Conservation (phyloP, 1,140 invertebrate genomes). For the Drosophila fuyamai region DNA sequence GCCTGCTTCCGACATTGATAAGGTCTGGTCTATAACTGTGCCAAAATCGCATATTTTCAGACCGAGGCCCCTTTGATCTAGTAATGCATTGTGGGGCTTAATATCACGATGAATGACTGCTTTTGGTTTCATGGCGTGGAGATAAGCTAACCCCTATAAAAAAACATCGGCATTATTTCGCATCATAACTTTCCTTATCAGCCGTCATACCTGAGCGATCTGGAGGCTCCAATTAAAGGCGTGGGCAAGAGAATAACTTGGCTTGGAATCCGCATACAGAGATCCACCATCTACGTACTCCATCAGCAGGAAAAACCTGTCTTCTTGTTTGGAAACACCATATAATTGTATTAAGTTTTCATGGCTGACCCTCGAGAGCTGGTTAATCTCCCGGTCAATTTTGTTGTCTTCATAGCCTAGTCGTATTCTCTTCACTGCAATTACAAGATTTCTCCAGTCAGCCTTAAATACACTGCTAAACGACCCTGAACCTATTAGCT, state of each 20-base stretch:
- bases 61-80: slow-evolving; percentile 92
- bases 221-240: slow-evolving; percentile 97
- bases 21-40: slow-evolving; percentile 95
- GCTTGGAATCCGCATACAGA: slow-evolving; percentile 91
- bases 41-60: slow-evolving; percentile 99
- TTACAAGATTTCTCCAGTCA: slow-evolving; percentile 72
- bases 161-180: slow-evolving; percentile 5
- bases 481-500: slow-evolving; percentile 95
- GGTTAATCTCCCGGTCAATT: slow-evolving; percentile 91
- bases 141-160: slow-evolving; percentile 93
- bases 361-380: slow-evolving; percentile 95
- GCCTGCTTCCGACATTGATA: slow-evolving; percentile 97
- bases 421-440: slow-evolving; percentile 96
- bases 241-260: slow-evolving; percentile 93
- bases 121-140: slow-evolving; percentile 97
- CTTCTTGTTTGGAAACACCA: slow-evolving; percentile 92
- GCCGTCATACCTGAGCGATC: slow-evolving; percentile 89
- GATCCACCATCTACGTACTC: slow-evolving; percentile 98
- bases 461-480: slow-evolving; percentile 96
- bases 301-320: slow-evolving; percentile 95
- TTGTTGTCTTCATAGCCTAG: slow-evolving; percentile 85
- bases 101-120: slow-evolving; percentile 97
- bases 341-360: slow-evolving; percentile 96
- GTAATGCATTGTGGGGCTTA: slow-evolving; percentile 96
- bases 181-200: slow-evolving; percentile 8